Percentiles rank a stretch among this genome's conserved stretches.
Evolutionary conservation across 2,113 vertebrate species (phyloP).

Genomic region (Sturnira hondurensis): DNA sequence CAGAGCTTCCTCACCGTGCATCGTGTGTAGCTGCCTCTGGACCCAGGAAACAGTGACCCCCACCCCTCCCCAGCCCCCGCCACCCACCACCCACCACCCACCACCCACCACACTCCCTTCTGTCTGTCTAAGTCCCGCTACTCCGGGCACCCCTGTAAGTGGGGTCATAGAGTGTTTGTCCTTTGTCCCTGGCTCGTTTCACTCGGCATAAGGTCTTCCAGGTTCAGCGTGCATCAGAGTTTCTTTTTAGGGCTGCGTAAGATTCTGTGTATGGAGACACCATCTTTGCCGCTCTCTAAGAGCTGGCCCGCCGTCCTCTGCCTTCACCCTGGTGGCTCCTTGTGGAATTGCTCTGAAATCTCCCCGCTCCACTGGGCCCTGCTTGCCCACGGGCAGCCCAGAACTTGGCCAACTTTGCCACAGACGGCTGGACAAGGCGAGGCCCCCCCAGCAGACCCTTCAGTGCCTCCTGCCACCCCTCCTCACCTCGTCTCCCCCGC

Average conservation of each 20-base stretch:
- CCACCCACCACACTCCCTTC: too few species aligned
- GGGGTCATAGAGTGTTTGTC: rapidly evolving
- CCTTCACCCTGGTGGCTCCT: neutral
- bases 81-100: neutral
- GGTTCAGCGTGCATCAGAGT: neutral
- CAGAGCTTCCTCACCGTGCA: neutral
- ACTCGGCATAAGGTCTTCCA: rapidly evolving
- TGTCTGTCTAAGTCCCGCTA: too few species aligned
- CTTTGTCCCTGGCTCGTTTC: neutral
- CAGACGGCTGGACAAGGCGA: too few species aligned
- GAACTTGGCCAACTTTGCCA: neutral
- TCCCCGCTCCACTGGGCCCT: neutral
- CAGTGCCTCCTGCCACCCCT: neutral
- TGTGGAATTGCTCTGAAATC: rapidly evolving
- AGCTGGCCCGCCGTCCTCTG: neutral
- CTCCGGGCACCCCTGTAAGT: neutral
- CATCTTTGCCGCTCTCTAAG: neutral
- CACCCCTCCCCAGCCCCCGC: neutral
- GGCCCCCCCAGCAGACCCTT: neutral
- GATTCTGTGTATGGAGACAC: neutral
- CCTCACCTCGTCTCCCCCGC: neutral
- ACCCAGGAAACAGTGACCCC: too few species aligned
- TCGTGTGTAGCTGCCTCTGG: too few species aligned
- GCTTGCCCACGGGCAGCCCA: rapidly evolving
- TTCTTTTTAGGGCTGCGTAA: neutral